Base-by-base conservation (phyloP, 1,140 invertebrate species). In the Maniola jurtina region DNA sequence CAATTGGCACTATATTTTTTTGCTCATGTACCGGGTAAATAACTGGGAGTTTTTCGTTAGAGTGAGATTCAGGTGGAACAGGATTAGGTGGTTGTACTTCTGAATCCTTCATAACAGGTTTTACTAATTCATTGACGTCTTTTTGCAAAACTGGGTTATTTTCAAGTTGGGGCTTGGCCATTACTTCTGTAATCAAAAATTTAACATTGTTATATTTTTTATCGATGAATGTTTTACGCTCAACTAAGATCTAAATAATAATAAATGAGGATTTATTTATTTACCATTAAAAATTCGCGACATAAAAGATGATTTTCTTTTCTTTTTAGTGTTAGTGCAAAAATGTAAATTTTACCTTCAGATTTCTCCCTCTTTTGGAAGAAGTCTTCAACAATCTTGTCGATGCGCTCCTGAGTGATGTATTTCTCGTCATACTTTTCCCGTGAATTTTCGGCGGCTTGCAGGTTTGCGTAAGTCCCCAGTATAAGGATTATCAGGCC, bases 381-480 rank as follows among this genome's bases (percentile, higher is more conserved):
- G 75, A 87, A 89, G 35, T 88, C 82, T 48, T 90, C 84, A 2
- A 90, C 86, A 1, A 92, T 89, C 42, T 85, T 87, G 57, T 92
- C 89, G 15, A 91, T 91, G 11, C 76, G 72, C n/a, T 90, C 88
- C 52, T 84, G 81, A 9, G 86, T 87, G 38, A 84, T 81, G 42
- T 69, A 77, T 35, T 77, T 81, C 6, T 84, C 84, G 38, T 89
- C 86, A 56, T 83, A 84, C 13, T 79, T 79, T 59, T 86, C 87
- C 5, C 73, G 59, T 7, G 77, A 71, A 34, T 61, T 77, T 48
- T 96, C 95, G 5, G 95, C 93, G 0, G 95, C 95, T 84, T 94
- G 94, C 40, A 98, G 86, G 85, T 97, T 98, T 5, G 96, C 95
- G 80, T 96, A 97, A 0, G 97, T 97, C 68, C 97, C 96, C 15